Base-by-base conservation (phyloP, 2,113 vertebrate genomes). In the Notarius lentiginosus region DNA sequence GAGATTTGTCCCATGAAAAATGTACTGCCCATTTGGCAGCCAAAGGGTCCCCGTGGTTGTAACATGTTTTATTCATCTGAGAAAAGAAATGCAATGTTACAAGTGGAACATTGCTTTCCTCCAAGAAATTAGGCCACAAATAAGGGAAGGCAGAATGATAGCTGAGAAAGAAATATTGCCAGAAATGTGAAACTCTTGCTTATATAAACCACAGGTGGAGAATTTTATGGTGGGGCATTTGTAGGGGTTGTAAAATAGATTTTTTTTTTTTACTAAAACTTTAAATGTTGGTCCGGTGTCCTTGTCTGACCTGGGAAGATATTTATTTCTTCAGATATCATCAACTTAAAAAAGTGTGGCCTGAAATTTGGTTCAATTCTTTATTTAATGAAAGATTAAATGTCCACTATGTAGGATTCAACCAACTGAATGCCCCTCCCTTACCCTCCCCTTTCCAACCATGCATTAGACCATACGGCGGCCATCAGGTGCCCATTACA, bases 41-140 rank as follows among this genome's bases (percentile, higher is more conserved):
- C 34, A 63, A 10, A 58, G 2, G 15, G 24, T 41, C 47, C 30
- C 72, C 7, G 1, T 85, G 41, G 24, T 63, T 76, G 5, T 53
- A 83, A 20, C 17, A 72, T 55, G 24, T 70, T 55, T 83, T 56
- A 84, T 84, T 56, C 27, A 72, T 56, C 17, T 84, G 65, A 56
- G n/a, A 20, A 84, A 68, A 30, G 49, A 47, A 83, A 55, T 65
- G 8, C 27, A 68, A 68, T 83, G 81, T 53, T 72, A 70, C n/a
- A 63, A 20, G 49, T 24, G 63, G 47, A 83, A 17, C 24, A 2
- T 27, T 51, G 61, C 61, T 68, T 83, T 83, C 47, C 20, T 41
- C 68, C 68, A 70, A 41, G 30, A 34, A 34, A 79, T 56, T 79
- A 51, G n/a, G 53, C 15, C 15, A 56, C 24, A 56, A 15, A 79